These are phyloP conservation scores for Cherax quadricarinatus DNA, from an alignment of 1,140 invertebrate species.

Conservation along the genomic window DNA sequence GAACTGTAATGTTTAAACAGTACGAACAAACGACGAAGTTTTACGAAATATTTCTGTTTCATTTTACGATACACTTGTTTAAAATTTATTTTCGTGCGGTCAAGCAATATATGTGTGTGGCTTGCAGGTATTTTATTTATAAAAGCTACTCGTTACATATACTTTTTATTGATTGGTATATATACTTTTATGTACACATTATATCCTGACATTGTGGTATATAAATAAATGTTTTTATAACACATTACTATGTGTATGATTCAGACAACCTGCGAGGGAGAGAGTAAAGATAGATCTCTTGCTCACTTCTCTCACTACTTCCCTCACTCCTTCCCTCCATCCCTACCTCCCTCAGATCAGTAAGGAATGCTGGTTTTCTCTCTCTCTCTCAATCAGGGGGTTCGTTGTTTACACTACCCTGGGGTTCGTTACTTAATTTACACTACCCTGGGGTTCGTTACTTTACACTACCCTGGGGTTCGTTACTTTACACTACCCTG, in stretches of 20 bases:
- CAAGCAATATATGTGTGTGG: neutral
- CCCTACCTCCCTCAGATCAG: too few relatives aligned
- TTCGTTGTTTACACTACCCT: too few relatives aligned
- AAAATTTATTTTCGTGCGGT: neutral
- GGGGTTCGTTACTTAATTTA: too few relatives aligned
- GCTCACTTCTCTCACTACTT: too few relatives aligned
- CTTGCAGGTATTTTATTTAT: neutral
- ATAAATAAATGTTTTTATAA: neutral
- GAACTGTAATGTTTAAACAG: neutral
- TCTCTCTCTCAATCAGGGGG: neutral
- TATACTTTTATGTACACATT: neutral
- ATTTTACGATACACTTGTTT: neutral
- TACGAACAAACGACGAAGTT: conserved; percentile 1
- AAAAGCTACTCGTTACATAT: neutral
- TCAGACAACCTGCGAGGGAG: neutral
- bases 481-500: too few relatives aligned
- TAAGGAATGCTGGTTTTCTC: conserved; percentile 11
- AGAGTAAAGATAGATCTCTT: too few relatives aligned
- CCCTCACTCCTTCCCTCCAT: too few relatives aligned
- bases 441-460: too few relatives aligned
- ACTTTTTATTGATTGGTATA: neutral
- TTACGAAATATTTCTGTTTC: neutral
- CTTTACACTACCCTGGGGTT: too few relatives aligned
- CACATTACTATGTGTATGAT: neutral
- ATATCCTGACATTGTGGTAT: neutral